phyloP scores from a whole-genome alignment of 2,888 invertebrate genomes.

The Monochamus alternatus region DNA sequence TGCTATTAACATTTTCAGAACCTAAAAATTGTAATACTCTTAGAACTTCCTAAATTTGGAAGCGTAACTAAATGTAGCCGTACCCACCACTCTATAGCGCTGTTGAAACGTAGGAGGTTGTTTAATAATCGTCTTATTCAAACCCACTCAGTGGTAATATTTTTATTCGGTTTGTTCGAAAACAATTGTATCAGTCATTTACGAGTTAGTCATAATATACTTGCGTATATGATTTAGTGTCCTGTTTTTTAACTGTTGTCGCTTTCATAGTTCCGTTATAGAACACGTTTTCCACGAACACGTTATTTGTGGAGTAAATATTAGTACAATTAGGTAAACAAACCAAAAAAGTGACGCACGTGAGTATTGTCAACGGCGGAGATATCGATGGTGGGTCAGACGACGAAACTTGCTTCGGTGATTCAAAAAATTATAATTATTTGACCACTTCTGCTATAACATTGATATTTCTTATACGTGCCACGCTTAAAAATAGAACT shows the following conservation, averaged over 20 bases:
- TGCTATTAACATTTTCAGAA: not conserved
- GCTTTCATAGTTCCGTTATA: not conserved
- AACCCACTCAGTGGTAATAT: constrained; percentile 25
- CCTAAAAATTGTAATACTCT: not conserved
- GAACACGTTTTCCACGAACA: constrained; percentile 20
- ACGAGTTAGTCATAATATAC: not conserved
- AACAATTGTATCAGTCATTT: constrained; percentile 10
- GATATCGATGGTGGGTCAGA: constrained; percentile 30
- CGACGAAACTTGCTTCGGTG: constrained; percentile 13
- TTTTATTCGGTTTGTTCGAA: constrained; percentile 14
- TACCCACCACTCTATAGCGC: constrained; percentile 7
- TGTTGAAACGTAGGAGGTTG: not conserved
- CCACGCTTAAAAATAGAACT: too few relatives aligned
- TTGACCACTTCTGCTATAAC: too few relatives aligned
- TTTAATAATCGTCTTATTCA: constrained; percentile 20
- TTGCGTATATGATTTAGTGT: constrained; percentile 14
- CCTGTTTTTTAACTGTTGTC: constrained; percentile 16
- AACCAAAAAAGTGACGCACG: not conserved
- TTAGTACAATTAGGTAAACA: constrained; percentile 5
- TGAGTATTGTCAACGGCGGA: not conserved
- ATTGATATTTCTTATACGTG: too few relatives aligned
- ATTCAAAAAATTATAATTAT: not conserved
- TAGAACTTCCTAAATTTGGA: constrained; percentile 14
- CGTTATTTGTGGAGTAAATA: constrained; percentile 31
- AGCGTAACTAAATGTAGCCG: not conserved